Percentiles rank a stretch among this genome's conserved stretches.
Conservation (phyloP, 1,140 invertebrate species). For the Melanaphis sacchari region DNA sequence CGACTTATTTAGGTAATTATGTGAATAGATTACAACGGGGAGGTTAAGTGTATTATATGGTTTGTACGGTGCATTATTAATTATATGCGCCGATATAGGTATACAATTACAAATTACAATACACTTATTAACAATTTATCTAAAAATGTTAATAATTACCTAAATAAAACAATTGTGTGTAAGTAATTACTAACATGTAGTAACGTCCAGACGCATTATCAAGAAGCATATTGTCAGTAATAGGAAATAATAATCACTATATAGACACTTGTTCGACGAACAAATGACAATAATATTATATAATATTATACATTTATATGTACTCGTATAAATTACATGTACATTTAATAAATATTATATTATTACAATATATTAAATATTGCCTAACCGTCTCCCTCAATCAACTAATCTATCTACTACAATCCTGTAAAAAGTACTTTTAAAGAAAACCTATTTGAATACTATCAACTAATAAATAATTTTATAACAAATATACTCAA, state of each 20-base stretch:
- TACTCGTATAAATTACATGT: background rate
- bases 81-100: background rate
- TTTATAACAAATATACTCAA: no score
- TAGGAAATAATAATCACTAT: background rate
- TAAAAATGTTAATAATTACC: conserved; percentile 6
- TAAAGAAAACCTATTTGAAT: no score
- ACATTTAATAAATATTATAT: background rate
- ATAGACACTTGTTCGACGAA: background rate
- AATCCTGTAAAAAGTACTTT: background rate
- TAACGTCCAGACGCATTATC: background rate
- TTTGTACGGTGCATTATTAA: background rate
- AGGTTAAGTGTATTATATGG: background rate
- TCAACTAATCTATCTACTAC: background rate
- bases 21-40: background rate
- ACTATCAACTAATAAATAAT: no score
- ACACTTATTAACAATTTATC: background rate
- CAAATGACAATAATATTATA: background rate
- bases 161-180: background rate
- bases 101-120: background rate
- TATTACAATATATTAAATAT: no score
- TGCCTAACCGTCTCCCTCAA: background rate
- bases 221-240: background rate
- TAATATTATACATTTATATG: background rate
- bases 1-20: conserved; percentile 10
- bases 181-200: background rate